Percentiles rank a stretch among this genome's conserved stretches.
phyloP scores from a whole-genome alignment of 2,113 vertebrate genomes.

The Saguinus imperator region DNA sequence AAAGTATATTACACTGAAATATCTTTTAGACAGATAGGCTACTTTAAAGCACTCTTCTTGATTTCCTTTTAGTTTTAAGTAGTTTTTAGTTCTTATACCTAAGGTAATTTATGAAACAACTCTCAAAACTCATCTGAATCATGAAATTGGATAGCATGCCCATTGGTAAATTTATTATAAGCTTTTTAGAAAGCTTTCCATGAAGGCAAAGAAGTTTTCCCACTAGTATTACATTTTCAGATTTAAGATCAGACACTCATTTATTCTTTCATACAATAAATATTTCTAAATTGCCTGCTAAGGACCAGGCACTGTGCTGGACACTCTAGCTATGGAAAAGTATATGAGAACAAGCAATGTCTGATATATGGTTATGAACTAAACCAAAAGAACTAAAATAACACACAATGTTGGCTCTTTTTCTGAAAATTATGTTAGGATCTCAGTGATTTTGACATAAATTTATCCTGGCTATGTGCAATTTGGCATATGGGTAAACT shows the following conservation, averaged over 20 bases:
- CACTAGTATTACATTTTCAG: neutral
- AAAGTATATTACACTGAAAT: neutral
- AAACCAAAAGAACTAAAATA: neutral
- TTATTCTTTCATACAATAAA: neutral
- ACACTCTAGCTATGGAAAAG: neutral
- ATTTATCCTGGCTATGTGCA: neutral
- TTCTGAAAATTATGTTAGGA: neutral
- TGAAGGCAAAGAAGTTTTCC: neutral
- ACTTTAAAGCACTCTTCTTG: neutral
- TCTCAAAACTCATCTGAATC: neutral
- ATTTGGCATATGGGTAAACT: neutral
- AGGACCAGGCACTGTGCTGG: neutral
- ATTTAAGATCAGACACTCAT: neutral
- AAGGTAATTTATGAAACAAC: neutral
- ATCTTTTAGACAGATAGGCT: neutral
- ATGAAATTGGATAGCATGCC: neutral
- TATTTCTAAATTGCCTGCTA: neutral
- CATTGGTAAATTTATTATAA: neutral
- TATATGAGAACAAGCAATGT: neutral
- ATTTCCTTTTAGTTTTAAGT: neutral
- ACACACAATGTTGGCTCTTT: neutral
- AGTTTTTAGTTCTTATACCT: neutral
- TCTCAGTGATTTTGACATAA: neutral
- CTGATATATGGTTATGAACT: neutral
- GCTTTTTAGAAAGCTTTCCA: neutral